Conservation (phyloP, 2,797 vertebrate species). For the Dendrocincla fuliginosa region DNA sequence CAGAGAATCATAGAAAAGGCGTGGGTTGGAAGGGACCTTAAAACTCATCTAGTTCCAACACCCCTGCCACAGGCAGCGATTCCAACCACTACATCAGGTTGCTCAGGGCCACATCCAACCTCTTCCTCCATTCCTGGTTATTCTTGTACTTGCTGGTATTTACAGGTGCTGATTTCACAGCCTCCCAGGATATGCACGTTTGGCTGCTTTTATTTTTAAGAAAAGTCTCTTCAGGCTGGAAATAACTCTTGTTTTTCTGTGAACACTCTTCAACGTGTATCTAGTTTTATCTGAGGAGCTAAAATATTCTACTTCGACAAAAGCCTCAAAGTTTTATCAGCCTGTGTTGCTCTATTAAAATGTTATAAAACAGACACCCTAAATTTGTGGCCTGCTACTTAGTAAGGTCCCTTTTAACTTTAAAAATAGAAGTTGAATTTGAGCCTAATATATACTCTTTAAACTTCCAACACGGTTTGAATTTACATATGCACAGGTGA, state of each 20-base stretch:
- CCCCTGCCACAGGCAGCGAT: not conserved
- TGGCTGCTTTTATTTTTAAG: not conserved
- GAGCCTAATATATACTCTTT: not conserved
- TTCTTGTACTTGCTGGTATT: not conserved
- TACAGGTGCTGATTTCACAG: slow-evolving; percentile 21
- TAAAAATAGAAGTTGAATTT: not conserved
- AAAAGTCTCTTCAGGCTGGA: not conserved
- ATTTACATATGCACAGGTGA: not conserved
- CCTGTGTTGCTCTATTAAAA: not conserved
- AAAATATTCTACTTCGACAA: not conserved
- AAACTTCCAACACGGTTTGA: not conserved
- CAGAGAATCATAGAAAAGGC: not conserved
- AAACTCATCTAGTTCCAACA: not conserved
- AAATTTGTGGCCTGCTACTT: not conserved
- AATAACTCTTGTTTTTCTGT: not conserved
- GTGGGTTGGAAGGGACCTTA: not conserved
- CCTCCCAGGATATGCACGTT: fast-evolving
- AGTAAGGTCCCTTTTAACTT: not conserved
- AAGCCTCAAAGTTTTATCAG: not conserved
- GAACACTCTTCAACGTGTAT: not conserved
- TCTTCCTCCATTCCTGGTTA: not conserved
- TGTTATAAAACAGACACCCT: not conserved
- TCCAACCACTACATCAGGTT: not conserved
- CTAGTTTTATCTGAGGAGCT: not conserved
- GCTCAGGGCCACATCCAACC: not conserved